Evolutionary conservation across 1,140 invertebrate genomes (phyloP), one percentile per base, ranked within the genome.

Genomic region (Polyergus mexicanus): DNA sequence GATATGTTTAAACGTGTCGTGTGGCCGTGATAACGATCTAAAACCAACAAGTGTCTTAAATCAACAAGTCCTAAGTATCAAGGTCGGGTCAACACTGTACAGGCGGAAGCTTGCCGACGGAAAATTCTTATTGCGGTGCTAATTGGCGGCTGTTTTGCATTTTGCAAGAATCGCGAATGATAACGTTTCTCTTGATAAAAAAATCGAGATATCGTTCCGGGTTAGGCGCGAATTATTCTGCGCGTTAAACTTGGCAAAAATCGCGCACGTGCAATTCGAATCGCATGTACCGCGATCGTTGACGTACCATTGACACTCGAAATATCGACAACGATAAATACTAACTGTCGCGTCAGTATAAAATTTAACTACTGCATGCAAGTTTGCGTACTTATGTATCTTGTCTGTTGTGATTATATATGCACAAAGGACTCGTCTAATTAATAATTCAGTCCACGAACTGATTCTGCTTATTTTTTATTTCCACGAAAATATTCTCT

Each of bases 31-130:
- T 77, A 85, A 89, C 83, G 65, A 87, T 86, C 76, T 44, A 80
- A 87, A 86, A 86, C 89, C 89, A 90, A 90, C 89, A 90, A 90
- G 89, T 90, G 89, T 90, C 89, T 90, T 90, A 90, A 90, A 90
- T 90, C 89, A 90, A 90, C 89, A 90, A 90, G 89, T 90, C 80
- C 47, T 71, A 84, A 85, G 74, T 89, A 68, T 58, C 86, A 90
- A 90, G 88, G 72, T 90, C 86, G 58, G 69, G 54, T 47, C n/a
- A 83, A 54, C 6, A 35, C 51, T 58, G 44, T 38, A 78, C 35
- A 22, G 56, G 32, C 41, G 58, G 68, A 58, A 63, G 19, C 71
- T 38, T 25, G 65, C 47, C 71, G 62, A 51, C 71, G 56, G 74
- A 71, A 75, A 86, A 63, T 89, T 88, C 32, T 80, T 41, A 44